Evolutionary conservation across 2,888 invertebrate genomes (phyloP), one percentile per base, ranked within the genome.

Genomic region (Stenoptilia bipunctidactyla): DNA sequence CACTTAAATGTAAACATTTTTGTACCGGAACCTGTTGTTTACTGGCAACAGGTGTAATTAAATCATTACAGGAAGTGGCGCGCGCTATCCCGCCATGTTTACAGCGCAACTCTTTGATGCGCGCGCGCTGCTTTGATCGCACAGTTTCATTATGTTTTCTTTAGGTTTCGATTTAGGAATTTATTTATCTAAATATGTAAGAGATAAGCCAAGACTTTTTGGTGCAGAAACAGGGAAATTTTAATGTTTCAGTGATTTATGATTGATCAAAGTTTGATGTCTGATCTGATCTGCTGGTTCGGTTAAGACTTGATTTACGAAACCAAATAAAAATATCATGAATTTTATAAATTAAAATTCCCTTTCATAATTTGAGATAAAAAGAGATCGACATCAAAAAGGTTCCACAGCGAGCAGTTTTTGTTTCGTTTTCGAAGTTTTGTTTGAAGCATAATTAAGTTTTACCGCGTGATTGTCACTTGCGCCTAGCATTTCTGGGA

Each of bases 41-140:
- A 58, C 50, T 39, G 39, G 45, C 39, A 42, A 46, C 66, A 66
- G 66, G 66, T 66, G 69, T 61, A 66, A 65, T 66, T 52, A 62
- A 58, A 62, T 56, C 53, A 52, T 60, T 58, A 54, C 61, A 61
- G 68, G 68, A 65, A 65, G 63, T 59, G 54, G 40, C 37, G 34
- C 9, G 14, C n/a, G 6, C 27, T 20, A 20, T 3, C n/a, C 30
- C 27, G 37, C 40, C 37, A 38, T 56, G 63, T 62, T 61, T 63
- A 53, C 53, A 38, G 35, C 38, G 33, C 37, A 42, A 40, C 49
- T 49, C 58, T 63, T 65, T 61, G 62, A 57, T 45, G 50, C 43
- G 50, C 51, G 39, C 47, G 53, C 52, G 34, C 34, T 14, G 13
- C 34, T 61, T 65, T 64, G 60, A 61, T 59, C 56, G 47, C 39